Conservation (phyloP, 2,113 vertebrate species). For the Chelonoidis abingdonii region DNA sequence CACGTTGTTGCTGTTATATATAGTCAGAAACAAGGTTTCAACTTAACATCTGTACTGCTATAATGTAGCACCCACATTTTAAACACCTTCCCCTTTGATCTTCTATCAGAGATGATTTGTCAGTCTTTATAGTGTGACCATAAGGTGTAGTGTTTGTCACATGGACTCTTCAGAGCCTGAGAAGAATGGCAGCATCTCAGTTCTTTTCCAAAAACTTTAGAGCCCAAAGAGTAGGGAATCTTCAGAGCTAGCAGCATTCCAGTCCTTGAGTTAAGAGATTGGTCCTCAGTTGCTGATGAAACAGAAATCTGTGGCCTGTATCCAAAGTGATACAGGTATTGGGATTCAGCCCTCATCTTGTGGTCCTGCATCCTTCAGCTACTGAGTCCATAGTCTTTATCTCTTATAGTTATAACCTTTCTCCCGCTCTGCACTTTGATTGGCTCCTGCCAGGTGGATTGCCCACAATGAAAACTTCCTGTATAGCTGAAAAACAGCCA, state of each 20-base stretch:
- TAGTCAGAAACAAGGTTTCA: neutral
- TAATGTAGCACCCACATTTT: no score
- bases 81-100: neutral
- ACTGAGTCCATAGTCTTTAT: neutral
- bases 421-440: neutral
- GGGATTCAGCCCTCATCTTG: neutral
- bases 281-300: neutral
- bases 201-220: neutral
- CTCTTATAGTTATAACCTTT: neutral
- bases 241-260: neutral
- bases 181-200: no score
- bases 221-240: neutral
- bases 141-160: no score
- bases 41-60: neutral
- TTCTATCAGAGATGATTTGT: neutral
- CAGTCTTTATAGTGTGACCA: no score
- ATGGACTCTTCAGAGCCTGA: no score
- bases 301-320: neutral
- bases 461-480: no score
- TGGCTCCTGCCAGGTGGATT: no score
- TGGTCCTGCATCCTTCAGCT: neutral
- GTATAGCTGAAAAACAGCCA: no score
- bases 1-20: neutral
- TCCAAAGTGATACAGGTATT: neutral
- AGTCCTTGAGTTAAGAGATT: neutral